Evolutionary conservation across 2,888 invertebrate species (phyloP).

Genomic region (Philereme vetulata): DNA sequence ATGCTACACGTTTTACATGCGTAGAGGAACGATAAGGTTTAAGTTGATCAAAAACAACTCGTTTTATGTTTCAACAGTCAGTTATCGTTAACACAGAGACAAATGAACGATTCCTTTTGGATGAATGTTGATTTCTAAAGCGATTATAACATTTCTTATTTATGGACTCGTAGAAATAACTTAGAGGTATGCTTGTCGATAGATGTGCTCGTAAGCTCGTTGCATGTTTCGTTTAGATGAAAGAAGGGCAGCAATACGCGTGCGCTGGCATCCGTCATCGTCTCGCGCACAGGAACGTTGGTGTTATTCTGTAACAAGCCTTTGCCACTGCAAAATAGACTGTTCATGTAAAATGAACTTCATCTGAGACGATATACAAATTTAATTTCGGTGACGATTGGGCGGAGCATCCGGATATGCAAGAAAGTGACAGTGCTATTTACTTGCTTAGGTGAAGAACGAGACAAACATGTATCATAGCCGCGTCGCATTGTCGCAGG

Average conservation of each 20-base stretch:
- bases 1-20: not conserved
- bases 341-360: not conserved
- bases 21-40: not conserved
- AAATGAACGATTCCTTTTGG: not conserved
- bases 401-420: no score
- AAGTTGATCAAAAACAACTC: slow-evolving; percentile 10
- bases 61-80: slow-evolving; percentile 2
- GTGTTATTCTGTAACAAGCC: slow-evolving; percentile 14
- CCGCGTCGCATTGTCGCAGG: no score
- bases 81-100: not conserved
- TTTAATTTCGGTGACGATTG: no score
- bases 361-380: no score
- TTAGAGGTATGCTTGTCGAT: no score
- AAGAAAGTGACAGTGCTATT: no score
- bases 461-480: no score
- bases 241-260: slow-evolving; percentile 43
- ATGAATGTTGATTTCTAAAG: not conserved
- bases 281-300: slow-evolving; percentile 43
- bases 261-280: slow-evolving; percentile 61
- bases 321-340: not conserved
- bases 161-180: not conserved
- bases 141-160: not conserved
- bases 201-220: no score
- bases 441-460: no score
- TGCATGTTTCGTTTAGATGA: slow-evolving; percentile 30